Conservation (phyloP, 2,797 vertebrate species). For the Karalla daura region DNA sequence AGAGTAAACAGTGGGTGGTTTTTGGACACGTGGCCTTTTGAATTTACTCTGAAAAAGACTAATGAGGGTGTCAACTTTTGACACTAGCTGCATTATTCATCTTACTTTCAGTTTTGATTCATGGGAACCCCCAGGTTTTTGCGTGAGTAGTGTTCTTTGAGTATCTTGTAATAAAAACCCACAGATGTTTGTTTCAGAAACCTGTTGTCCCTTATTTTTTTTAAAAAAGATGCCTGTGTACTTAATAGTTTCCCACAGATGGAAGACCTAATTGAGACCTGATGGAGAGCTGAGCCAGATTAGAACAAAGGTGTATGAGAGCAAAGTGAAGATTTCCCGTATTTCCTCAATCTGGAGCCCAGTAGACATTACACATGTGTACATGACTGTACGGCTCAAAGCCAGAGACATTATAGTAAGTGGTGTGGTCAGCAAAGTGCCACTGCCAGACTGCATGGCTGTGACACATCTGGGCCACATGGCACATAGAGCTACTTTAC, state of each 20-base stretch:
- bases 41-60: conserved; percentile 22
- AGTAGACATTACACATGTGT: neutral
- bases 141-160: conserved; percentile 10
- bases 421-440: neutral
- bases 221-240: conserved; percentile 31
- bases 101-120: conserved; percentile 19
- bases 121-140: conserved; percentile 22
- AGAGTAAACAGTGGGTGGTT: conserved; percentile 63
- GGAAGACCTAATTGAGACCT: conserved; percentile 42
- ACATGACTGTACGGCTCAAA: conserved; percentile 1
- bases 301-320: conserved; percentile 15
- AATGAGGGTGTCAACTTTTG: conserved; percentile 7
- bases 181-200: neutral
- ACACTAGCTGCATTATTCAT: conserved; percentile 19
- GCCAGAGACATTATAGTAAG: neutral
- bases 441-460: conserved; percentile 29
- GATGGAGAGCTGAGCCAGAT: conserved; percentile 37
- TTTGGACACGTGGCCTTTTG: conserved; percentile 41
- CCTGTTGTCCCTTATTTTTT: conserved; percentile 10
- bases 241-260: conserved; percentile 39
- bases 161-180: conserved; percentile 5
- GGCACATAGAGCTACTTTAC: conserved; percentile 22
- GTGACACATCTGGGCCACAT: conserved; percentile 46
- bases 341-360: conserved; percentile 11
- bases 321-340: conserved; percentile 19